A percentile compares a stretch with the other conserved stretches of the same genome.
Evolutionary conservation across 64 coral and sea anemone species (phyloP).

Genomic region (Pachyseris speciosa): DNA sequence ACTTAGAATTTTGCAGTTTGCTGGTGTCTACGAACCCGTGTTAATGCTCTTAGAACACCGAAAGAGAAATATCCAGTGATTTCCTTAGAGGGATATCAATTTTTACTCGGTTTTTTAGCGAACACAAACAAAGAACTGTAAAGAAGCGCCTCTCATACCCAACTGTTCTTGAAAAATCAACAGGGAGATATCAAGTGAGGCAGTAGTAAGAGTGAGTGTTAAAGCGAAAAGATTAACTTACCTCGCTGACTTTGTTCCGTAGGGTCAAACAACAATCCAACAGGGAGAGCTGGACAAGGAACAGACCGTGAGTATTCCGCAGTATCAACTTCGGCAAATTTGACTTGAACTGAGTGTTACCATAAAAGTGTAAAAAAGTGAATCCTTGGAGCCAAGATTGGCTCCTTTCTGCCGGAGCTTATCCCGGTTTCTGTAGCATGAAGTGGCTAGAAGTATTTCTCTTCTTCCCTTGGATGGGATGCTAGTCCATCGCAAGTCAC

Average conservation of each 20-base stretch:
- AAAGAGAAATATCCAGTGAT: constrained; percentile 26
- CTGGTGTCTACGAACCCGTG: constrained; percentile 19
- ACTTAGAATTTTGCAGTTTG: neutral
- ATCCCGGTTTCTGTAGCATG: no score
- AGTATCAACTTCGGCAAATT: neutral
- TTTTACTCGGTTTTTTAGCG: no score
- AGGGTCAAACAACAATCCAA: constrained; percentile 1
- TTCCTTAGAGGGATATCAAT: constrained; percentile 29
- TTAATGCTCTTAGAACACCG: constrained; percentile 34
- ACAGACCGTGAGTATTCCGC: constrained; percentile 9
- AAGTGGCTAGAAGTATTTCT: no score
- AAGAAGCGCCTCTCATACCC: no score
- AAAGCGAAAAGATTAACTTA: constrained; percentile 28
- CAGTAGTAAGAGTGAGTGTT: constrained; percentile 43
- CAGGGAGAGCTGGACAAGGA: constrained; percentile 9
- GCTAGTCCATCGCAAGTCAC: no score
- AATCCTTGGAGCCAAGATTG: no score
- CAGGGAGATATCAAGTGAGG: no score
- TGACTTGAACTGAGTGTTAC: constrained; percentile 1
- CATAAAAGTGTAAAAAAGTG: no score
- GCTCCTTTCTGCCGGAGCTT: no score
- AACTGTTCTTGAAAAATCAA: constrained; percentile 41
- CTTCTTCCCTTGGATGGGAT: no score
- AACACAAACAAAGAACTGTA: constrained; percentile 54
- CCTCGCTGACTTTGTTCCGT: neutral